These are phyloP conservation scores for Lagria hirta DNA, from an alignment of 2,888 invertebrate species.

Conservation along the genomic window DNA sequence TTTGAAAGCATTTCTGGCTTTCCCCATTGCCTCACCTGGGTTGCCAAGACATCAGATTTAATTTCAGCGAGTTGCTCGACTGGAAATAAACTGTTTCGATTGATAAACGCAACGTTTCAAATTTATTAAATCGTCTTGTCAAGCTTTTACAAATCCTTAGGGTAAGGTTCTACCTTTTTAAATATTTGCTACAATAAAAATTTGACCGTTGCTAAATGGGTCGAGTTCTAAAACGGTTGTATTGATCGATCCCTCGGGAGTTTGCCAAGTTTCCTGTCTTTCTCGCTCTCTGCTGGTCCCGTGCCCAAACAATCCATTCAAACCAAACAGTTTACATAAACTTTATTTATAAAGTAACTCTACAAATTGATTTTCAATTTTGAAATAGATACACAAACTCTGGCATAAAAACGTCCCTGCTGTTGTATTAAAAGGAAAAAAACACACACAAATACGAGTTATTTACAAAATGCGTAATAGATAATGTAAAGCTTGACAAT, in stretches of 20 bases:
- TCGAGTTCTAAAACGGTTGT: conserved; percentile 37
- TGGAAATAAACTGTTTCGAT: conserved; percentile 29
- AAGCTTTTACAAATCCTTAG: conserved; percentile 7
- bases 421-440: too few relatives aligned
- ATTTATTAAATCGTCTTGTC: conserved; percentile 14
- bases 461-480: too few relatives aligned
- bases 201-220: conserved; percentile 32
- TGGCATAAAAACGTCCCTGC: too few relatives aligned
- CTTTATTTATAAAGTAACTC: too few relatives aligned
- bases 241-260: conserved; percentile 40
- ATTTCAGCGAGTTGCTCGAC: conserved; percentile 29
- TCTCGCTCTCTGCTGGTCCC: conserved; percentile 32
- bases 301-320: conserved; percentile 22
- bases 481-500: too few relatives aligned
- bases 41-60: conserved; percentile 34
- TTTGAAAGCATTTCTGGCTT: conserved; percentile 11
- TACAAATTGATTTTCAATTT: too few relatives aligned
- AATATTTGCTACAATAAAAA: conserved; percentile 7
- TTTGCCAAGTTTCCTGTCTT: conserved; percentile 33
- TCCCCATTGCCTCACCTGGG: conserved; percentile 27
- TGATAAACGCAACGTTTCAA: conserved; percentile 13
- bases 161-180: neutral
- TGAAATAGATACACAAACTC: too few relatives aligned
- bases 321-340: too few relatives aligned
- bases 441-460: too few relatives aligned